Evolutionary conservation across 2,797 vertebrate genomes (phyloP).

Genomic region (Hemibagrus guttatus): DNA sequence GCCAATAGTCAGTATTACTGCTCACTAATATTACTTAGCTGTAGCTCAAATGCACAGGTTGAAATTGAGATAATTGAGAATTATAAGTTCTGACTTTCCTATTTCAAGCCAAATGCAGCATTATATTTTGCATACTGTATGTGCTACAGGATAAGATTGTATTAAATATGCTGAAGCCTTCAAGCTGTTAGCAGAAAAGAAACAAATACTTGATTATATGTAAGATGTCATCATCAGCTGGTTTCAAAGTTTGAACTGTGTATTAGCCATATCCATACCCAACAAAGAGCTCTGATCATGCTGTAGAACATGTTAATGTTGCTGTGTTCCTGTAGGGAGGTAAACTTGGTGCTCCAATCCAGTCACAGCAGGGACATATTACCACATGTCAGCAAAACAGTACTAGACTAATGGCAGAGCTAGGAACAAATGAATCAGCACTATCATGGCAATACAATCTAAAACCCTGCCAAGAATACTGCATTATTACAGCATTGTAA

Average conservation of each 20-base stretch:
- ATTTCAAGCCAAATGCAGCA: background rate
- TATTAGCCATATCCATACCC: background rate
- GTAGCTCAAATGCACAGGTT: background rate
- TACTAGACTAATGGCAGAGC: slow-evolving; percentile 40
- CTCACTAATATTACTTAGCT: background rate
- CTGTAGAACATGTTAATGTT: background rate
- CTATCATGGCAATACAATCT: slow-evolving; percentile 40
- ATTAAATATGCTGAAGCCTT: background rate
- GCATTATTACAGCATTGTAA: slow-evolving; percentile 28
- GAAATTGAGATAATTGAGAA: background rate
- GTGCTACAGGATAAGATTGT: background rate
- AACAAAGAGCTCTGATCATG: slow-evolving; percentile 14
- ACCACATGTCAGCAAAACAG: slow-evolving; percentile 40
- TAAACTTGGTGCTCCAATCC: slow-evolving; percentile 34
- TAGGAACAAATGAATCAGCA: slow-evolving; percentile 50
- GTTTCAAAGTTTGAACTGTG: background rate
- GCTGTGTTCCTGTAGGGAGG: slow-evolving; percentile 18
- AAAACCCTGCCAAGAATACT: slow-evolving; percentile 19
- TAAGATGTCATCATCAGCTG: background rate
- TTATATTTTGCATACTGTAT: background rate
- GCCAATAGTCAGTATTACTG: background rate
- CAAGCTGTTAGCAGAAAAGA: background rate
- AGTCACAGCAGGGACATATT: slow-evolving; percentile 48
- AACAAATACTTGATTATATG: background rate
- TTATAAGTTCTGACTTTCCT: background rate